A percentile compares a stretch with the other conserved stretches of the same genome.
These are phyloP conservation scores for Alauda arvensis DNA, from an alignment of 2,797 vertebrate species.

Conservation along the genomic window DNA sequence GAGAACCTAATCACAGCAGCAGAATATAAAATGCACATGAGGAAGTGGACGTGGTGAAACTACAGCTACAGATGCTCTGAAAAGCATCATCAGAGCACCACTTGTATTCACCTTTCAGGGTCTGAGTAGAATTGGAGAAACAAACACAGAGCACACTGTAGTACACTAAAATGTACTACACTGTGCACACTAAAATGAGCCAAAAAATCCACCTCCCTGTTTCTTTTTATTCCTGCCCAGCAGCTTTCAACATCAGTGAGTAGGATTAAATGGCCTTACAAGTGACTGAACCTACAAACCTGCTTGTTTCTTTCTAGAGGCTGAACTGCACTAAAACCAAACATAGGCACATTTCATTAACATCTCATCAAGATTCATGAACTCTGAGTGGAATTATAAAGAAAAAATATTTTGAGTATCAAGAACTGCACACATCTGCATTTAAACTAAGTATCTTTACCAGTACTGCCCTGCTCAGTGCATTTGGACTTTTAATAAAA, in stretches of 20 bases:
- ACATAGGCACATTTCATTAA: background rate
- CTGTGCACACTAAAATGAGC: background rate
- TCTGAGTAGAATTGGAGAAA: background rate
- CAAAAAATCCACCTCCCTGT: background rate
- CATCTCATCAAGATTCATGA: background rate
- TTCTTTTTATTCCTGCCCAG: constrained; percentile 21
- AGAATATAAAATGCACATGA: background rate
- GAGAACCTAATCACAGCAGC: background rate
- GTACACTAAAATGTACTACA: no score
- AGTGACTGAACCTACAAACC: background rate
- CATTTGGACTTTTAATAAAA: background rate
- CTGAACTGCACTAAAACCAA: background rate
- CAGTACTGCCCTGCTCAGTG: background rate
- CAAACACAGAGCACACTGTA: background rate
- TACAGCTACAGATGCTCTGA: background rate
- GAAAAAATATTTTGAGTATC: background rate
- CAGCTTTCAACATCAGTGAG: background rate
- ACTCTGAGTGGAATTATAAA: background rate
- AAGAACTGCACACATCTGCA: background rate
- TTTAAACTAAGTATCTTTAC: background rate
- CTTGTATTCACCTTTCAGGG: background rate
- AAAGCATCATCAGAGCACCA: background rate
- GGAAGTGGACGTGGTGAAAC: background rate
- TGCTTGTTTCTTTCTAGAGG: background rate
- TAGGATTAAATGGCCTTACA: background rate